Conservation (phyloP, 1,140 invertebrate species). For the Dendrolimus kikuchii region DNA sequence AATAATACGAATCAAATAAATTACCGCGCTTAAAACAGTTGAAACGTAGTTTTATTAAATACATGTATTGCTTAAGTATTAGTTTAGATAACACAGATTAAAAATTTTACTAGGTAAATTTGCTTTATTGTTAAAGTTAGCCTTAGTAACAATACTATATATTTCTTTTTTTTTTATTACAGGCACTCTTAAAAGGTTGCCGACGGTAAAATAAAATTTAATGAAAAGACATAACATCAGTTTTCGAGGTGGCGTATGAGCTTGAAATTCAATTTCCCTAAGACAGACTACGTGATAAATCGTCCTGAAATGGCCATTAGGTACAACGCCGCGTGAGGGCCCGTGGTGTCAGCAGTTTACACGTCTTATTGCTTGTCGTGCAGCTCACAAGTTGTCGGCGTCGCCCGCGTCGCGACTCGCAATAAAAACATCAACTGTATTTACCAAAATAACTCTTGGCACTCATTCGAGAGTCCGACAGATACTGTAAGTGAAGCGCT, state of each 20-base stretch:
- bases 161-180: no score
- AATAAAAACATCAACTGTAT: constrained; percentile 67
- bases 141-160: no score
- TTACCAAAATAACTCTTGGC: constrained; percentile 68
- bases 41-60: no score
- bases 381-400: constrained; percentile 23
- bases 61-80: no score
- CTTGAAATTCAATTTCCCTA: constrained; percentile 45
- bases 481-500: constrained; percentile 43
- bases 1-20: no score
- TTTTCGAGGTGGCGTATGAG: constrained; percentile 20
- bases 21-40: no score
- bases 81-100: no score
- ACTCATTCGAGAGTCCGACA: constrained; percentile 42
- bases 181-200: no score
- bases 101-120: no score
- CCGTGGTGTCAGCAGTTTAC: constrained; percentile 54
- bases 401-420: constrained; percentile 46
- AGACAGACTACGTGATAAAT: constrained; percentile 55
- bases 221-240: constrained; percentile 29
- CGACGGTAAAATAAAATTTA: constrained; percentile 22
- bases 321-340: constrained; percentile 50
- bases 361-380: constrained; percentile 59
- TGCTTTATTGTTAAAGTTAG: no score
- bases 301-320: constrained; percentile 51